These are phyloP conservation scores for Apotomis capreana DNA, from an alignment of 2,888 invertebrate genomes.

Conservation along the genomic window DNA sequence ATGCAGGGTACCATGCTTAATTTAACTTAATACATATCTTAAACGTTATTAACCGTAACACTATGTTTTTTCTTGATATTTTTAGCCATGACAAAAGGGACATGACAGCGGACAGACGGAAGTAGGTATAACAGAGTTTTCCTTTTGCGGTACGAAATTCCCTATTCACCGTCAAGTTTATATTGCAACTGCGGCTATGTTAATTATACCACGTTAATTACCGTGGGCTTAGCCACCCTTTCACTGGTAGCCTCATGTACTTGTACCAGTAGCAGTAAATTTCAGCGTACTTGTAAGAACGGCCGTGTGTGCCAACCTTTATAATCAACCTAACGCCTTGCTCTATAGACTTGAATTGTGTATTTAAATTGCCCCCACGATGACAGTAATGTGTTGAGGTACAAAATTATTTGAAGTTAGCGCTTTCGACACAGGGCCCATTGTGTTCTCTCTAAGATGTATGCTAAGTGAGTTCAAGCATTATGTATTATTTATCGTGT, in stretches of 20 bases:
- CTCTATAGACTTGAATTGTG: slow-evolving; percentile 42
- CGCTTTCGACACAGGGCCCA: slow-evolving; percentile 41
- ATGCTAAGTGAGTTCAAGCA: slow-evolving; percentile 39
- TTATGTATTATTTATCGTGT: slow-evolving; percentile 41
- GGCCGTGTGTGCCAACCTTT: slow-evolving; percentile 20
- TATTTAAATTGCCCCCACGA: slow-evolving; percentile 44
- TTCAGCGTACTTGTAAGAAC: neutral
- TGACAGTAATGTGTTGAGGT: slow-evolving; percentile 44
- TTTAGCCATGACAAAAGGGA: too few relatives aligned
- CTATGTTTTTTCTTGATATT: too few relatives aligned
- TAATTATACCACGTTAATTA: neutral
- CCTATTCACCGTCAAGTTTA: neutral
- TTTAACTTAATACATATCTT: too few relatives aligned
- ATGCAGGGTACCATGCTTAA: too few relatives aligned
- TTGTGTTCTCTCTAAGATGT: slow-evolving; percentile 40
- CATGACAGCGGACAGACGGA: too few relatives aligned
- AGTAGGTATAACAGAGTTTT: too few relatives aligned
- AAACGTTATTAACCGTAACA: too few relatives aligned
- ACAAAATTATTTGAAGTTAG: slow-evolving; percentile 40
- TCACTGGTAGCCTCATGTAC: neutral
- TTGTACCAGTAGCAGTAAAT: neutral
- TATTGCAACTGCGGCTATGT: neutral
- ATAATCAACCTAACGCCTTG: slow-evolving; percentile 32
- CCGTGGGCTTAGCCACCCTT: neutral
- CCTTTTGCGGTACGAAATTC: neutral